Conservation (phyloP, 2,888 invertebrate species). For the Stomorhina lunata region DNA sequence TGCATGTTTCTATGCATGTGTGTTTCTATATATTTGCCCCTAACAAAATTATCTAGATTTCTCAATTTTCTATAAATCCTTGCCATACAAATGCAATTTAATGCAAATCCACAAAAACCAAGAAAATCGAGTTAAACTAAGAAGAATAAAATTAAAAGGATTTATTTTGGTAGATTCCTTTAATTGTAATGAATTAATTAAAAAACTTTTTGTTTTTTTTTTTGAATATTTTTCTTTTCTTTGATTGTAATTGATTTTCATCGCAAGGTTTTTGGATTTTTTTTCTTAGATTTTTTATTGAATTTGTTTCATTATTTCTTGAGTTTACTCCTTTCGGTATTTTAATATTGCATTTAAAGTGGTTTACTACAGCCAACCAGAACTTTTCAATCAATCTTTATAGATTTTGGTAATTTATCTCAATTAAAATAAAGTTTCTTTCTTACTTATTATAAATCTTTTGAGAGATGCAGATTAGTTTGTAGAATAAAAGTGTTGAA, state of each 20-base stretch:
- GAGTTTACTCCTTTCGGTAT: not conserved
- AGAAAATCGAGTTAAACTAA: conserved; percentile 47
- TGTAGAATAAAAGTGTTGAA: too few relatives aligned
- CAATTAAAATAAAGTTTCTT: conserved; percentile 50
- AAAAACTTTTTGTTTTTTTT: conserved; percentile 33
- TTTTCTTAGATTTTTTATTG: not conserved
- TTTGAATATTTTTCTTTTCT: conserved; percentile 23
- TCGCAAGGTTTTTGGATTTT: conserved; percentile 43
- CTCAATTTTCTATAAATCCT: conserved; percentile 36
- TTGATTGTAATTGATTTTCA: conserved; percentile 50
- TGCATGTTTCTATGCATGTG: not conserved
- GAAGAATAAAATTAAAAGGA: conserved; percentile 52
- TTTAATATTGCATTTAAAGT: conserved; percentile 48
- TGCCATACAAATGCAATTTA: conserved; percentile 53
- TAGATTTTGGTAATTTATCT: conserved; percentile 59
- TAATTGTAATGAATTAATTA: conserved; percentile 66
- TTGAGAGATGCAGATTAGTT: not conserved
- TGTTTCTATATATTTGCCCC: not conserved
- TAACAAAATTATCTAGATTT: conserved; percentile 47
- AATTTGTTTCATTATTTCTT: not conserved
- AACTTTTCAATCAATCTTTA: conserved; percentile 41
- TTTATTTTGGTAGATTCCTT: conserved; percentile 57
- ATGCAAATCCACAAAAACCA: conserved; percentile 63
- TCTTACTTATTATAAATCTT: not conserved
- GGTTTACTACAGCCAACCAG: conserved; percentile 31